Evolutionary conservation across 2,113 vertebrate species (phyloP).

Genomic region (Forbesichthys papilliferus): DNA sequence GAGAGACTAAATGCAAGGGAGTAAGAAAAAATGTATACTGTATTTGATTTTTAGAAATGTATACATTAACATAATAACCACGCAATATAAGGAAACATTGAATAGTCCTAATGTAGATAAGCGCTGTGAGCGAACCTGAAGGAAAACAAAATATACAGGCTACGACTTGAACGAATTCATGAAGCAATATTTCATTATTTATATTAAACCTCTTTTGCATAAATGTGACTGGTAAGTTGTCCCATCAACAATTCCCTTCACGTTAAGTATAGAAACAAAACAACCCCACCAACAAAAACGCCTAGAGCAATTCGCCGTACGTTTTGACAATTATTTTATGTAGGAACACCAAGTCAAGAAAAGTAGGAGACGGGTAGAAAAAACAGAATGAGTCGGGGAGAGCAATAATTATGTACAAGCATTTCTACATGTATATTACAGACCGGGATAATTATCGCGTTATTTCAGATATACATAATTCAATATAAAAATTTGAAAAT

Average conservation of each 20-base stretch:
- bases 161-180: slow-evolving; percentile 61
- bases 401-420: slow-evolving; percentile 98
- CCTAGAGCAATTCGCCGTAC: slow-evolving; percentile 77
- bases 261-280: slow-evolving; percentile 61
- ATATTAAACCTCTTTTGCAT: slow-evolving; percentile 80
- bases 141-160: slow-evolving; percentile 51
- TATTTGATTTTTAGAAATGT: slow-evolving; percentile 95
- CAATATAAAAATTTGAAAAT: slow-evolving; percentile 99
- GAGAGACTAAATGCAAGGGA: slow-evolving; percentile 72
- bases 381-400: slow-evolving; percentile 80
- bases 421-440: slow-evolving; percentile 99
- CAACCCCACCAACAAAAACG: slow-evolving; percentile 74
- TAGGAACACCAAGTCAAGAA: slow-evolving; percentile 89
- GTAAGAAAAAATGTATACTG: slow-evolving; percentile 91
- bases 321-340: slow-evolving; percentile 86
- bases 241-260: slow-evolving; percentile 62
- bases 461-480: slow-evolving; percentile 99
- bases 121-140: slow-evolving; percentile 84
- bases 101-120: slow-evolving; percentile 74
- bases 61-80: slow-evolving; percentile 95
- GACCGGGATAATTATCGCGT: slow-evolving; percentile 97
- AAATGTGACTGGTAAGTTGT: slow-evolving; percentile 84
- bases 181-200: slow-evolving; percentile 82
- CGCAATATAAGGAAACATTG: slow-evolving; percentile 85
- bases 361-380: slow-evolving; percentile 80